These are phyloP conservation scores for Chiroxiphia lanceolata DNA, from an alignment of 2,797 vertebrate species.

Conservation along the genomic window DNA sequence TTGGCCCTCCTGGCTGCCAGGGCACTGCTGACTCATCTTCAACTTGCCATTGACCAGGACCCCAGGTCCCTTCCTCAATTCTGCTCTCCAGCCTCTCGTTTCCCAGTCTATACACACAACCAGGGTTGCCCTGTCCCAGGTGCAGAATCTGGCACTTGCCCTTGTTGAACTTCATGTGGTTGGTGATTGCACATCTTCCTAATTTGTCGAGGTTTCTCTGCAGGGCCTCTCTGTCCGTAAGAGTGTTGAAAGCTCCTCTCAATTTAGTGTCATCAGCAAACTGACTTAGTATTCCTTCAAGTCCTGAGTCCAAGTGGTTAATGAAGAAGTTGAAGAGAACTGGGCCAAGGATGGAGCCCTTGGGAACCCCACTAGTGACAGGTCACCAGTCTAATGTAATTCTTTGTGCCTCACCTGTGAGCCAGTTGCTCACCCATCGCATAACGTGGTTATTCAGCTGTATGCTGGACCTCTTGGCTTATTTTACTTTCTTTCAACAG, in stretches of 20 bases:
- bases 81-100: neutral
- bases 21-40: neutral
- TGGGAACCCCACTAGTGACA: neutral
- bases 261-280: neutral
- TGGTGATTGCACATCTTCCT: neutral
- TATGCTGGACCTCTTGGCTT: neutral
- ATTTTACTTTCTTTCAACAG: neutral
- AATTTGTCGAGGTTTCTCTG: neutral
- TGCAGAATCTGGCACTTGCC: no score
- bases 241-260: neutral
- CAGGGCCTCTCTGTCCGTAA: neutral
- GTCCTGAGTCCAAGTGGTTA: neutral
- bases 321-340: neutral
- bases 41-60: neutral
- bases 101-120: neutral
- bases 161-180: neutral
- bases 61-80: accelerated
- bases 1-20: neutral
- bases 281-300: neutral
- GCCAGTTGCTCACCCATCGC: neutral
- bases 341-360: neutral
- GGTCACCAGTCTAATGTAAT: neutral
- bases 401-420: neutral
- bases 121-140: neutral
- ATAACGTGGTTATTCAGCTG: neutral